These are phyloP conservation scores for Unio pictorum DNA, from an alignment of 2,888 invertebrate species.

Conservation along the genomic window DNA sequence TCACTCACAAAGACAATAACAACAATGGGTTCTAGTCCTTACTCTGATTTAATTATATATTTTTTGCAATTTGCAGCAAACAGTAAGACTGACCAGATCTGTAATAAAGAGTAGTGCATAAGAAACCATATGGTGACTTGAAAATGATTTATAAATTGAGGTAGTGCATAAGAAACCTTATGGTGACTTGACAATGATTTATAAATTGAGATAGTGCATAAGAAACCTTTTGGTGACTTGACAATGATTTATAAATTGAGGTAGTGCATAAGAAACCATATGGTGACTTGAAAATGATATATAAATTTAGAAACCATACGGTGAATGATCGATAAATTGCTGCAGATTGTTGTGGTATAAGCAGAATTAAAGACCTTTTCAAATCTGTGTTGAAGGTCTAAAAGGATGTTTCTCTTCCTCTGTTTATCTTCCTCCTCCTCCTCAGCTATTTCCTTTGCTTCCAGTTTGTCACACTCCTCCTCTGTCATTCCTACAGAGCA, in stretches of 20 bases:
- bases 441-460: conserved; percentile 49
- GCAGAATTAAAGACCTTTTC: conserved; percentile 41
- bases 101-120: neutral
- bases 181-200: neutral
- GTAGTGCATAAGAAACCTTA: neutral
- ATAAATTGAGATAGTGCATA: neutral
- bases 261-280: neutral
- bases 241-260: neutral
- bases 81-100: too few species aligned
- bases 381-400: conserved; percentile 52
- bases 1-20: too few species aligned
- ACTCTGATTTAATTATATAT: too few species aligned
- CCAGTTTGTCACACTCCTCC: conserved; percentile 54
- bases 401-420: conserved; percentile 49
- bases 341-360: too few species aligned
- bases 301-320: neutral
- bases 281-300: neutral
- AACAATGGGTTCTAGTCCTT: too few species aligned
- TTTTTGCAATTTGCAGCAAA: too few species aligned
- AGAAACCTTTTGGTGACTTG: neutral
- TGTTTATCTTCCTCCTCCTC: conserved; percentile 55
- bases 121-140: neutral
- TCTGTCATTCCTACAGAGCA: conserved; percentile 49
- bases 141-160: neutral
- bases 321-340: too few species aligned